Base-by-base conservation (phyloP, 2,797 vertebrate species). In the Apogon talboti region DNA sequence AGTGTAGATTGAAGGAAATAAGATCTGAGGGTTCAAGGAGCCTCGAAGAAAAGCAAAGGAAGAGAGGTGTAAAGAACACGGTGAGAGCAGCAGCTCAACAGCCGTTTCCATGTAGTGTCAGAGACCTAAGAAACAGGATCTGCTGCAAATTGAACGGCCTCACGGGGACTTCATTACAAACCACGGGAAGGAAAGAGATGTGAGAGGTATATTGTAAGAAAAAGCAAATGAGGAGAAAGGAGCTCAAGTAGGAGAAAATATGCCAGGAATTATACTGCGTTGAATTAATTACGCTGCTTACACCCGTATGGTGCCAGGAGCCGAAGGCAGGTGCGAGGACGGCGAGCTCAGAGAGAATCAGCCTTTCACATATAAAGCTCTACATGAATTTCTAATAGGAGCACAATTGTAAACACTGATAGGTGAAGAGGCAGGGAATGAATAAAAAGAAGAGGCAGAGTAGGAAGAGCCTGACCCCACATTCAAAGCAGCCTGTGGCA, bases 221-320 rank as follows among this genome's bases (percentile, higher is more conserved):
- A 42, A 48, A 49, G 21, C 35, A 46, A 58, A n/a, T 44, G 40
- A 18, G 4, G 21, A 24, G 21, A 47, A 46, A 71, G 66, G 41
- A 75, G 60, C 58, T 57, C 16, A 71, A 68, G 66, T 19, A 76
- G 45, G 59, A 18, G 47, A 66, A 80, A 77, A 71, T 49, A 62
- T 69, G 46, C 45, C 48, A 76, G 47, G 51, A 74, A 74, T 46
- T 70, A 58, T 59, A 24, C 12, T 54, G 55, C 19, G 3, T 7
- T 70, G 41, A 79, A 83, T 74, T 75, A 75, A 82, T 84, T 66
- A 61, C 12, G 3, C 21, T 35, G 58, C 68, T 76, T 70, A 55
- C 19, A 63, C n/a, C 28, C 47, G 15, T 19, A n/a, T 18, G 16
- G 47, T 21, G 67, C 49, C 18, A 35, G 48, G 54, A 67, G 72